A percentile compares a stretch with the other conserved stretches of the same genome.
phyloP scores from a whole-genome alignment of 2,797 vertebrate genomes.

The Clamator glandarius region DNA sequence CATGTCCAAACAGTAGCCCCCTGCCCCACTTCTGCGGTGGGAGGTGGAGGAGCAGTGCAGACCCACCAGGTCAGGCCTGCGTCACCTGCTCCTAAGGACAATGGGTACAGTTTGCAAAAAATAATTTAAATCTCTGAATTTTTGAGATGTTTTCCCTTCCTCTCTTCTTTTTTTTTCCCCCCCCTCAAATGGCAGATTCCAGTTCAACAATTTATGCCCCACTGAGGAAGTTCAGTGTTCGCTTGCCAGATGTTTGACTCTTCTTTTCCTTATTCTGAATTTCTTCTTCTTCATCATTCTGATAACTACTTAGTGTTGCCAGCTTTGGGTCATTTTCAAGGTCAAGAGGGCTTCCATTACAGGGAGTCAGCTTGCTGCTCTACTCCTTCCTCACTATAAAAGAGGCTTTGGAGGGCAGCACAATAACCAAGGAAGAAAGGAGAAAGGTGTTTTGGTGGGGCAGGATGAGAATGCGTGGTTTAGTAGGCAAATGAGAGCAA shows the following conservation, averaged over 20 bases:
- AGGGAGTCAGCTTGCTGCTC: not conserved
- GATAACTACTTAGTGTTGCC: not conserved
- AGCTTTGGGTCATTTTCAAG: not conserved
- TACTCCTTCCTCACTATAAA: not conserved
- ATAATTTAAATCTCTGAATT: not conserved
- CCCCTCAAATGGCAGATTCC: not conserved
- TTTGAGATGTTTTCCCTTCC: not conserved
- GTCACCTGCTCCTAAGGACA: not conserved
- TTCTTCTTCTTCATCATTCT: not conserved
- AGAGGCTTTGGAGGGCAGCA: not conserved
- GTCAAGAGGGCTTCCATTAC: not conserved
- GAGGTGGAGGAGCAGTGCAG: not conserved
- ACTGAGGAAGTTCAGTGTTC: not conserved
- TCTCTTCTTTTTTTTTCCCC: not conserved
- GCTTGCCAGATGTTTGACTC: accelerated
- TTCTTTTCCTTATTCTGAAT: not conserved
- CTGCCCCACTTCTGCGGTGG: not conserved
- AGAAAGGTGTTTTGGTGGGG: not conserved
- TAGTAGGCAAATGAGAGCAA: not conserved
- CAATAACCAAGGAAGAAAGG: not conserved
- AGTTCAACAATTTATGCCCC: not conserved
- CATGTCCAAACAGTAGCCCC: not conserved
- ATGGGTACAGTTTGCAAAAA: accelerated
- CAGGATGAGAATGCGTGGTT: not conserved
- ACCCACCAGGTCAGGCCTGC: not conserved